Percentiles rank a stretch among this genome's conserved stretches.
phyloP scores from a whole-genome alignment of 1,140 invertebrate genomes.

The Lethocerus indicus region DNA sequence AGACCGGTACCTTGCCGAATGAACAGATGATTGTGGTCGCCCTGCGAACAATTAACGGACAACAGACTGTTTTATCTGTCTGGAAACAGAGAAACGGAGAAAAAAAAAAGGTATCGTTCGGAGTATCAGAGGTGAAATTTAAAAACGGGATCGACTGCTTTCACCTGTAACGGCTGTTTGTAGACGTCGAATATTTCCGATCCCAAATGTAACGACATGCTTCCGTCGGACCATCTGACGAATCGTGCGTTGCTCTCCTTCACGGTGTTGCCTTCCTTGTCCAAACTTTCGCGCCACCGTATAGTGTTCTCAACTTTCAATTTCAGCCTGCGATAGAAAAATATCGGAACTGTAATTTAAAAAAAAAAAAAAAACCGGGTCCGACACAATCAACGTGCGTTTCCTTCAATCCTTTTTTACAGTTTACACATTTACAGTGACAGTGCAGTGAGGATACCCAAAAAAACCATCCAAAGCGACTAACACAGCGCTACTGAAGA shows the following conservation, averaged over 20 bases:
- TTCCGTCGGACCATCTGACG: conserved; percentile 95
- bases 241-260: conserved; percentile 92
- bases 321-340: conserved; percentile 40
- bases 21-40: conserved; percentile 88
- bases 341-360: conserved; percentile 3
- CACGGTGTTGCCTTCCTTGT: conserved; percentile 64
- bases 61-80: neutral
- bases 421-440: no score
- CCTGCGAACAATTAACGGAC: conserved; percentile 31
- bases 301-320: conserved; percentile 96
- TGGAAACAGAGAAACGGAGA: no score
- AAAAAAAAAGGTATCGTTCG: no score
- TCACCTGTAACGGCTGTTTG: conserved; percentile 71
- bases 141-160: no score
- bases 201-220: conserved; percentile 91
- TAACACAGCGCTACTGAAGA: no score
- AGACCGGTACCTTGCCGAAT: conserved; percentile 95
- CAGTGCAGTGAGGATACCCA: no score
- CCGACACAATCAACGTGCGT: no score
- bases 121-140: no score
- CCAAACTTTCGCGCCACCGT: conserved; percentile 77
- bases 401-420: no score
- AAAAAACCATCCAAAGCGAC: no score
- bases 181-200: conserved; percentile 97
- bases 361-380: conserved; percentile 2